A percentile compares a stretch with the other conserved stretches of the same genome.
phyloP scores from a whole-genome alignment of 2,888 invertebrate genomes.

The Eristalis tenax region DNA sequence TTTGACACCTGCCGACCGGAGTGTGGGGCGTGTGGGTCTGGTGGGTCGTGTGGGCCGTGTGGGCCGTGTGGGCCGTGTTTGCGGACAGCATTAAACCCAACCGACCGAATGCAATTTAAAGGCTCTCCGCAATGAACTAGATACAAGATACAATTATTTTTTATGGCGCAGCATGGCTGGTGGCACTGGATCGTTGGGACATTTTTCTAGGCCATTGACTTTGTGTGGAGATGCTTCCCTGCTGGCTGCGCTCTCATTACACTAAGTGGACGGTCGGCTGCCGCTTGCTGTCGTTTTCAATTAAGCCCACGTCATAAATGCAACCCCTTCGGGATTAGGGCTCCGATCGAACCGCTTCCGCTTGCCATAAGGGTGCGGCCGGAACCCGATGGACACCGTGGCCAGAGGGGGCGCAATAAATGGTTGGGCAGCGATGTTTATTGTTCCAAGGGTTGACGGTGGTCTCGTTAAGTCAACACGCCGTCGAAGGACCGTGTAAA shows the following conservation, averaged over 20 bases:
- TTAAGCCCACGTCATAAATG: conserved; percentile 45
- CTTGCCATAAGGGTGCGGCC: conserved; percentile 15
- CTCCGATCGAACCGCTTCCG: conserved; percentile 16
- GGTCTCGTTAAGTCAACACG: not conserved
- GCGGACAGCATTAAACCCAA: conserved; percentile 39
- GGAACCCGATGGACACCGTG: conserved; percentile 17
- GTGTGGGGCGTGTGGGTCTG: conserved; percentile 1
- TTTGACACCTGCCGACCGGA: conserved; percentile 25
- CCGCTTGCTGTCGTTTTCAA: conserved; percentile 6
- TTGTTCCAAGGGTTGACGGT: not conserved
- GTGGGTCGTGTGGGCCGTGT: too few species aligned
- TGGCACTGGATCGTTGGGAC: conserved; percentile 45
- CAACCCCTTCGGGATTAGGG: conserved; percentile 19
- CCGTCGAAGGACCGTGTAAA: not conserved
- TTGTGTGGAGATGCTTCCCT: conserved; percentile 4
- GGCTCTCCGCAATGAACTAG: conserved; percentile 20
- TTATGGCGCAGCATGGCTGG: conserved; percentile 25
- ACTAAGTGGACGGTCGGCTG: conserved; percentile 29
- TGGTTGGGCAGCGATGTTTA: conserved; percentile 13
- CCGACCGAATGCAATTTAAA: conserved; percentile 53
- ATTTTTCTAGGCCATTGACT: conserved; percentile 63
- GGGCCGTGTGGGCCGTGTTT: not conserved
- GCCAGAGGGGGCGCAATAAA: conserved; percentile 6
- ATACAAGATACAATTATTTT: conserved; percentile 3
- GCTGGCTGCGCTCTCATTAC: conserved; percentile 26